Base-by-base conservation (phyloP, 2,113 vertebrate genomes). In the Gambusia holbrooki region DNA sequence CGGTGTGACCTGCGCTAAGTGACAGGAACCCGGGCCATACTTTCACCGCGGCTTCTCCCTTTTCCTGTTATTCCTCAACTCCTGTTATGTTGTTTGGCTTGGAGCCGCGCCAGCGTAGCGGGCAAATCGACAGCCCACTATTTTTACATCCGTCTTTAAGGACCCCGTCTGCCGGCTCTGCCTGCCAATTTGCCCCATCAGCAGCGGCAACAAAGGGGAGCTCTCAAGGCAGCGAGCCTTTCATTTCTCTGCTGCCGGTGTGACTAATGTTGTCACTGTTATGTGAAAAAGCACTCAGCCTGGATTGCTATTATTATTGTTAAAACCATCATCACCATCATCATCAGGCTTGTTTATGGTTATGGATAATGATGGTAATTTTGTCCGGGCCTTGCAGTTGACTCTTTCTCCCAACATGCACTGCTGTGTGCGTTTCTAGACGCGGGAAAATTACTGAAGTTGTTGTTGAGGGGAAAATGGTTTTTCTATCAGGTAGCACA, bases 11-110 rank as follows among this genome's bases (percentile, higher is more conserved):
- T 76, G 79, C 4, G 80, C 84, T 91, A 90, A 93, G 90, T 91
- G 91, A 93, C 92, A 92, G 87, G 88, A 92, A 91, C 91, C 78
- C 54, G 79, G 85, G 40, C 87, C 91, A 86, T 86, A 91, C 91
- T 91, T 93, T 92, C 88, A 83, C 90, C 84, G 32, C 66, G 71
- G 85, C 90, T 91, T 92, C 91, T 93, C 92, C 92, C 92, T 92
- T 90, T 93, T 93, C 92, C 92, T 93, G 92, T 93, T 93, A 92
- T 93, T 93, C 87, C 91, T 91, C 88, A 80, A 90, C 91, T 89
- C 82, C 84, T 89, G 88, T 86, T 86, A 80, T 90, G 90, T 85
- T 91, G 88, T 87, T 93, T 89, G 63, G 64, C 60, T 77, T 93
- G 92, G 92, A 86, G 66, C 78, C 0, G 32, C 0, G 90, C 92